These are phyloP conservation scores for Motacilla alba DNA, from an alignment of 2,113 vertebrate species.

Conservation along the genomic window DNA sequence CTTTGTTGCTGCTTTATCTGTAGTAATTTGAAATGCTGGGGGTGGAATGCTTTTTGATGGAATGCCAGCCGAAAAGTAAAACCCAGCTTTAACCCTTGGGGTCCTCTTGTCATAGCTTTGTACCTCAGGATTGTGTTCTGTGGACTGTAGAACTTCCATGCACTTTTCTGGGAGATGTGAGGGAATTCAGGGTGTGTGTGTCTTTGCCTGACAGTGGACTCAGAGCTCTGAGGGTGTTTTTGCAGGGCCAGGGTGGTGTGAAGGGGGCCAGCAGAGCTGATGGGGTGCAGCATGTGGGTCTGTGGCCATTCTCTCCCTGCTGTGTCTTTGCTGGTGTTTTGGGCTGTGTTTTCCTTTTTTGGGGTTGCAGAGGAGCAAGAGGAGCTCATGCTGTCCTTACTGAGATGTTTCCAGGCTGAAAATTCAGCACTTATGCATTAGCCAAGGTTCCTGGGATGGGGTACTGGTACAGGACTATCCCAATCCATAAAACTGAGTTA, in stretches of 20 bases:
- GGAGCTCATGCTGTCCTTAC: not conserved
- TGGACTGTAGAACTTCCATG: not conserved
- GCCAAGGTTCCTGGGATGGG: not conserved
- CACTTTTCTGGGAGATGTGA: not conserved
- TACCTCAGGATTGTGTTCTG: not conserved
- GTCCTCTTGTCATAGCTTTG: not conserved
- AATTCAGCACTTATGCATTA: not conserved
- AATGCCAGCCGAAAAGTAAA: not conserved
- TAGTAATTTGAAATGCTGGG: not conserved
- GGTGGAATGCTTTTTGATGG: not conserved
- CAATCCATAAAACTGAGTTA: not conserved
- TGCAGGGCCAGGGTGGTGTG: not conserved
- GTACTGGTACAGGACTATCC: not conserved
- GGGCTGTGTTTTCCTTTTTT: not conserved
- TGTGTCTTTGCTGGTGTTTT: not conserved
- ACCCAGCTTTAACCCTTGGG: not conserved
- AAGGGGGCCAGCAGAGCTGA: not conserved
- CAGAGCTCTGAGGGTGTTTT: not conserved
- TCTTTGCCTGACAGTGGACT: not conserved
- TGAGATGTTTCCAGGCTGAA: not conserved
- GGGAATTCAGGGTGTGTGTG: not conserved
- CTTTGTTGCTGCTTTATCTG: slow-evolving; percentile 9
- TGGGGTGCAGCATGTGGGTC: accelerated
- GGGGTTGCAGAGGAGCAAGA: not conserved
- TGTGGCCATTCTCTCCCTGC: accelerated